Evolutionary conservation across 2,888 invertebrate species (phyloP).

Genomic region (Tachina grossa): DNA sequence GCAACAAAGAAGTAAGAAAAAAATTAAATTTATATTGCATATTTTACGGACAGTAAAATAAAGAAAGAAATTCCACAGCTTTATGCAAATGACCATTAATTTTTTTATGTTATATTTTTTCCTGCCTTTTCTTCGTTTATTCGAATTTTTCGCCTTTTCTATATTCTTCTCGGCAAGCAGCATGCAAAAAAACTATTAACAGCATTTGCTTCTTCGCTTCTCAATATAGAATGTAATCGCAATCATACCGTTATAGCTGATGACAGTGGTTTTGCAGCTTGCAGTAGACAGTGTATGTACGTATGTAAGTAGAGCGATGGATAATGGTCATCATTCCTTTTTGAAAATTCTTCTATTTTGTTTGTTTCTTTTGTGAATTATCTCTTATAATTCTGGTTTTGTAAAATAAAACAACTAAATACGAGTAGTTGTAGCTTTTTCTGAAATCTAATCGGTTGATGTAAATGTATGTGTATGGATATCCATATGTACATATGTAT

Average conservation of each 20-base stretch:
- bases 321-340: conserved; percentile 30
- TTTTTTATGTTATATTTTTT: conserved; percentile 20
- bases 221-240: conserved; percentile 10
- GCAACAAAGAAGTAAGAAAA: conserved; percentile 17
- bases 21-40: conserved; percentile 65
- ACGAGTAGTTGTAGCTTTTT: conserved; percentile 34
- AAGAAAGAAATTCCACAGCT: conserved; percentile 29
- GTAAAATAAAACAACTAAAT: conserved; percentile 24
- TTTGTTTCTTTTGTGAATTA: conserved; percentile 6
- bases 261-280: conserved; percentile 28
- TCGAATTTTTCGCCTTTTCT: conserved; percentile 2
- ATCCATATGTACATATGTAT: too few species aligned
- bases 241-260: conserved; percentile 3
- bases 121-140: neutral
- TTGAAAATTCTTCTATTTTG: conserved; percentile 22
- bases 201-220: conserved; percentile 57
- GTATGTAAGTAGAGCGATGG: neutral
- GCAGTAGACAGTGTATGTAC: neutral
- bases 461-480: neutral
- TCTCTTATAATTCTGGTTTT: conserved; percentile 9
- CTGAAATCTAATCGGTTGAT: conserved; percentile 17
- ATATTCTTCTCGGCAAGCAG: conserved; percentile 40
- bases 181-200: conserved; percentile 63
- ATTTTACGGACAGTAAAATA: conserved; percentile 52
- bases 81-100: conserved; percentile 66